Evolutionary conservation across 2,888 invertebrate genomes (phyloP).

Genomic region (Amaurobius ferox): DNA sequence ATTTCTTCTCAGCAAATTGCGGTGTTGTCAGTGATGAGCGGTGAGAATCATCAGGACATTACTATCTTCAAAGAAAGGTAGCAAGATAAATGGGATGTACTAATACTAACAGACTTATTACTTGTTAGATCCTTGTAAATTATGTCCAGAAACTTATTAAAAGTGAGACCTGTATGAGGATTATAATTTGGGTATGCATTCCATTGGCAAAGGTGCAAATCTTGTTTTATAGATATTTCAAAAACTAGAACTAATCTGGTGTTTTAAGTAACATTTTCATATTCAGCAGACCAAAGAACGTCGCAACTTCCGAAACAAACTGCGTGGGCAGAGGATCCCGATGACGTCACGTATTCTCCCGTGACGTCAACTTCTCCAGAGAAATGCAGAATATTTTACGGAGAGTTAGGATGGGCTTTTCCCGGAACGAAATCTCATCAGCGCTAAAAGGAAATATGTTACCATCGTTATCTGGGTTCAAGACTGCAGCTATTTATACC

Average conservation of each 20-base stretch:
- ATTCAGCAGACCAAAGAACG: neutral
- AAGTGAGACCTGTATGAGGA: too few relatives aligned
- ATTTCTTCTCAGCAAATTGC: too few relatives aligned
- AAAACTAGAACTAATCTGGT: neutral
- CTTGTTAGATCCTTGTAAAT: too few relatives aligned
- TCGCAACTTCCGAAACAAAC: neutral
- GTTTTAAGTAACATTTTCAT: too few relatives aligned
- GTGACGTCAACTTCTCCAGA: conserved; percentile 51
- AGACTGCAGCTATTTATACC: neutral
- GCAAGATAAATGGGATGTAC: too few relatives aligned
- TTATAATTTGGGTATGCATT: too few relatives aligned
- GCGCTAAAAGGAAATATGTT: conserved; percentile 23
- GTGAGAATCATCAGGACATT: too few relatives aligned
- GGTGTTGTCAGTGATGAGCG: too few relatives aligned
- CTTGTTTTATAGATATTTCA: neutral
- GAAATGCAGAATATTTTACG: conserved; percentile 51
- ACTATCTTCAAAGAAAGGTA: too few relatives aligned
- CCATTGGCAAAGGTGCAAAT: neutral
- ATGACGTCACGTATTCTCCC: conserved; percentile 48
- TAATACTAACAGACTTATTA: too few relatives aligned
- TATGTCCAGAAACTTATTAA: too few relatives aligned
- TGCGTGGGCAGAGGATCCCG: conserved; percentile 50
- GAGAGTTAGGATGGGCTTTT: conserved; percentile 23
- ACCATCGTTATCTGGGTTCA: neutral
- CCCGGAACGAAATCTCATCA: conserved; percentile 21